phyloP scores from a whole-genome alignment of 2,113 vertebrate genomes.

The Cathartes aura region DNA sequence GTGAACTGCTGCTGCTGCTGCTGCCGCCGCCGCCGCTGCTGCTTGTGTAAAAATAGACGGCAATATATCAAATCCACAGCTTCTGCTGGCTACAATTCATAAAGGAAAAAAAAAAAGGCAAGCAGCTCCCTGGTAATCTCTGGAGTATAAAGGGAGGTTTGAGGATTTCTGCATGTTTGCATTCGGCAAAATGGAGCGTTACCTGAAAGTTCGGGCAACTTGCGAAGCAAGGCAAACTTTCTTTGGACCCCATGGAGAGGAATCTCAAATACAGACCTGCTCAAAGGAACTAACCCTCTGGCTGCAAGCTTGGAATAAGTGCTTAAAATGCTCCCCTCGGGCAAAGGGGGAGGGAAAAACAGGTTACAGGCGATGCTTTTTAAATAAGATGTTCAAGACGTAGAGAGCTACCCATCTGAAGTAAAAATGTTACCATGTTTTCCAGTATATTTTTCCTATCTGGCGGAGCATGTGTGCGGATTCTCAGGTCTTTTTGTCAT shows the following conservation, averaged over 20 bases:
- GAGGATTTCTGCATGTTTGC: constrained; percentile 66
- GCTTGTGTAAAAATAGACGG: constrained; percentile 84
- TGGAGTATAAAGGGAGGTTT: constrained; percentile 65
- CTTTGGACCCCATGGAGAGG: constrained; percentile 62
- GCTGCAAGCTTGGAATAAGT: constrained; percentile 59
- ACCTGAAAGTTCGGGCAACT: constrained; percentile 77
- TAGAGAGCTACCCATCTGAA: constrained; percentile 47
- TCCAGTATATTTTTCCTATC: constrained; percentile 42
- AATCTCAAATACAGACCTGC: constrained; percentile 60
- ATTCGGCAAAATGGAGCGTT: constrained; percentile 59
- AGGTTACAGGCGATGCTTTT: constrained; percentile 65
- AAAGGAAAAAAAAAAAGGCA: constrained; percentile 11
- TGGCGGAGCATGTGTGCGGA: neutral
- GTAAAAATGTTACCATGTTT: constrained; percentile 11
- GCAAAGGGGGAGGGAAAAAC: constrained; percentile 59
- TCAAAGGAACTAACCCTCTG: constrained; percentile 51
- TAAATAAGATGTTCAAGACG: constrained; percentile 56
- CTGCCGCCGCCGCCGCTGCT: neutral
- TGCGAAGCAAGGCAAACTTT: constrained; percentile 75
- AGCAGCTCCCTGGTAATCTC: constrained; percentile 70
- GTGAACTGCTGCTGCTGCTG: constrained; percentile 67
- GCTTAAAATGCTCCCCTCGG: constrained; percentile 56
- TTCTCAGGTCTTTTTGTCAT: constrained; percentile 50
- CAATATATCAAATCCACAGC: constrained; percentile 83
- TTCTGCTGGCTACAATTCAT: constrained; percentile 81